Evolutionary conservation across 1,140 invertebrate genomes (phyloP), one percentile per base, ranked within the genome.

Genomic region (Euwallacea similis): DNA sequence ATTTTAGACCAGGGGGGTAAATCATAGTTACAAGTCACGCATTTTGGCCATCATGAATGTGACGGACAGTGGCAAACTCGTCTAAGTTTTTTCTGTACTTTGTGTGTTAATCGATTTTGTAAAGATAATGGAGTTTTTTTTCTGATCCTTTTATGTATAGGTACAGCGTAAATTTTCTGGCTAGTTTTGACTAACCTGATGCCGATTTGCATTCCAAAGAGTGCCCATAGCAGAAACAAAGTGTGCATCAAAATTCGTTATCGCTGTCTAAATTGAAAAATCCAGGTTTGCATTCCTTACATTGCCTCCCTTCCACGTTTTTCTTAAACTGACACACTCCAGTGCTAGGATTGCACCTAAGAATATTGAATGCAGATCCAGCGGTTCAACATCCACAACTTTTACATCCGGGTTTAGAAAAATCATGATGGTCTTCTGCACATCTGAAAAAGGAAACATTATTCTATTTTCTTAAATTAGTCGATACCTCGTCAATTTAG

Each of bases 171-270:
- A 11, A 13, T 50, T 10, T 33, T 50, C 47, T 33, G 1, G 21
- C 21, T 2, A 33, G 21, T 33, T 33, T 33, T 33, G 21, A 33
- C 21, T 68, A 42, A 69, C 67, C 67, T 2, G 87, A 85, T 0
- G 96, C 93, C 0, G 92, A 90, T 68, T 86, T 85, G 81, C 98
- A 99, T 65, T 94, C 88, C 0, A 96, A 96, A 0, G 97, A 95
- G 82, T 99, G 97, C 0, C 97, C 97, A 81, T 95, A 98, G 82
- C 98, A 99, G 85, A 99, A 99, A 81, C 98, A 99, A 0, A 96
- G 94, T 0, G 96, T 95, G 79, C 97, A 99, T 13, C 98, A 98
- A 79, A 96, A 98, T 74, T 94, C 91, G 80, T 99, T 98, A 2
- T 88, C 88, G 11, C 87, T 71, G 76, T 95, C 93, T 70, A 99